Base-by-base conservation (phyloP, 2,797 vertebrate genomes). In the Rhincodon typus region DNA sequence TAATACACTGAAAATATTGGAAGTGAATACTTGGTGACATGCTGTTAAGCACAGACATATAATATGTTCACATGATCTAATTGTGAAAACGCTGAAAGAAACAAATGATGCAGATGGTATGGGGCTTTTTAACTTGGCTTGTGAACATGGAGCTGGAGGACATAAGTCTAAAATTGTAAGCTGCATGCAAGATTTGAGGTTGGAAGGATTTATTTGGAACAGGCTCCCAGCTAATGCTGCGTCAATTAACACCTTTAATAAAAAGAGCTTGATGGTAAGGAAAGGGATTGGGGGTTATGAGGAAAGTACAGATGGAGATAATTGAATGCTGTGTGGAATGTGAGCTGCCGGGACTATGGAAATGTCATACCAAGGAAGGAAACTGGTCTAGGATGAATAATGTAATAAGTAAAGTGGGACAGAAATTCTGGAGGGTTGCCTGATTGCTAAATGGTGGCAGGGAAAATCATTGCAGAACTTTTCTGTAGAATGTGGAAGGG, bases 181-280 rank as follows among this genome's bases (percentile, higher is more conserved):
- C 88, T 66, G 34, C 57, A 21, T 7, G 57, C 34, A 67, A 19
- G 34, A 91, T 91, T 91, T 91, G 62, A n/a, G 6, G 62, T 91
- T 91, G 17, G 57, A 66, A 91, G 34, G 34, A 91, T 91, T 91
- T 91, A 91, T 91, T 91, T 91, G 88, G 88, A 91, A 67, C 88
- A 66, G 57, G 38, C 30, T n/a, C n/a, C 88, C 88, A 38, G 88
- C 88, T 66, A 62, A 91, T 91, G 62, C 57, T 67, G 88, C 62
- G 62, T 66, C 88, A 91, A 91, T 91, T 91, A 91, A 91, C 30
- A 91, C 88, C 88, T 91, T 91, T 91, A 84, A 84, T 46, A 62
- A 91, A 66, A 91, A 91, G 34, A 66, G 88, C 88, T 67, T 34
- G 57, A 67, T 91, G 62, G 88, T 67, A 67, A 91, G 88, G 38